Evolutionary conservation across 2,797 vertebrate species (phyloP), one percentile per base, ranked within the genome.

Genomic region (Macropus fuliginosus): DNA sequence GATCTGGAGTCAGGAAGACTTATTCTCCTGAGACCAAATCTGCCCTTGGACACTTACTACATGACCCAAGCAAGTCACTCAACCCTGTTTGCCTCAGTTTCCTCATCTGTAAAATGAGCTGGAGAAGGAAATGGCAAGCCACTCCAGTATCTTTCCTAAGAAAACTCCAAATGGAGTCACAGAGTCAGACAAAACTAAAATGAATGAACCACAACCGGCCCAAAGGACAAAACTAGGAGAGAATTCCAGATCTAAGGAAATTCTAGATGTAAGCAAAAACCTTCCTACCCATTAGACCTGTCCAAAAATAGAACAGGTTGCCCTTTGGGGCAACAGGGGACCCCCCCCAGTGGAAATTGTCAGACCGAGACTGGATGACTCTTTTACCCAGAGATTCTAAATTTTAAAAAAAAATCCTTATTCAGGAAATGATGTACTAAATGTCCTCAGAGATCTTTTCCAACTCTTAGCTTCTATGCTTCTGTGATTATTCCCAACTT

Each of bases 401-500:
- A 6, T 87, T 27, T n/a, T n/a, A 9, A 27, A 87, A 40, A 74
- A 87, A 87, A 27, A 40, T 40, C n/a, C n/a, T 40, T 81, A 34
- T 34, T n/a, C n/a, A 21, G 18, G n/a, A 81, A 46, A 81, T 18
- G 18, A n/a, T 74, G 62, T 1, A 74, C 5, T 74, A 74, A n/a
- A 81, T 81, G 74, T 46, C 74, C 18, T 24, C 34, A 40, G 74
- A 46, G 18, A 87, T 87, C 40, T 50, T 50, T 27, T 27, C 24
- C 9, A 87, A 11, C 40, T 87, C 74, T 50, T 40, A 81, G 18
- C 6, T 81, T 81, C n/a, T 3, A 0, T 87, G 21, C 50, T 87
- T 87, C 21, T 87, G 40, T 50, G 10, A 87, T 6, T 91, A 93
- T 55, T 97, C 95, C 97, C 97, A 97, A 96, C 89, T 62, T 94